Base-by-base conservation (phyloP, 92 coral and sea anemone genomes). In the Porites rus region DNA sequence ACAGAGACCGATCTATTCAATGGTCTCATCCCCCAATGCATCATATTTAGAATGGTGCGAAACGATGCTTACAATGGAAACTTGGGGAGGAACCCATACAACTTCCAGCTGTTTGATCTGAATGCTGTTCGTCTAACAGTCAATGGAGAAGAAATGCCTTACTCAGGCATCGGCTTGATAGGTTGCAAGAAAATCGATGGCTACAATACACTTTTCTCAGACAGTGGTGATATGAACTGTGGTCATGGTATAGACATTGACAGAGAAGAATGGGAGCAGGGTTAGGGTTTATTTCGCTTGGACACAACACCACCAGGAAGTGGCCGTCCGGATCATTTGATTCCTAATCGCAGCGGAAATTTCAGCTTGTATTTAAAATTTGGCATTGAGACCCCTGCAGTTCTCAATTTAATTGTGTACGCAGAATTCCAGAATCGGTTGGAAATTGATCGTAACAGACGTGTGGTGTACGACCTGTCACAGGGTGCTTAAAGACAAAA, bases 251-350 rank as follows among this genome's bases (percentile, higher is more conserved):
- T 28, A 9, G 89, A 79, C 38, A 84, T 89, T 84, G 74, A 69
- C 17, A 51, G 92, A 17, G 81, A 50, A 52, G 89, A 85, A 21
- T 89, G 81, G 75, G 69, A 78, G 1, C 18, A 51, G 8, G 92
- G 89, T 8, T 89, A 75, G 16, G 88, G 75, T 3, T 51, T 84
- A 10, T 52, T 83, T 61, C 74, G 88, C 0, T 50, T 68, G 46
- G 76, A 89, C 62, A 19, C 72, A 28, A 71, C 84, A 8, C 89
- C 92, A 7, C 84, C 75, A 0, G 88, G 79, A 7, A 78, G 87
- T 38, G 89, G 76, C 6, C 59, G 43, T 1, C 83, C 80, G 0
- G 61, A 58, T 13, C 81, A 85, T 69, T 21, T 63, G 62, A 69
- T 75, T 8, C 21, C 65, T 25, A 31, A 60, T 22, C 86, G 72